These are phyloP conservation scores for Arothron firmamentum DNA, from an alignment of 2,113 vertebrate genomes.

Conservation along the genomic window DNA sequence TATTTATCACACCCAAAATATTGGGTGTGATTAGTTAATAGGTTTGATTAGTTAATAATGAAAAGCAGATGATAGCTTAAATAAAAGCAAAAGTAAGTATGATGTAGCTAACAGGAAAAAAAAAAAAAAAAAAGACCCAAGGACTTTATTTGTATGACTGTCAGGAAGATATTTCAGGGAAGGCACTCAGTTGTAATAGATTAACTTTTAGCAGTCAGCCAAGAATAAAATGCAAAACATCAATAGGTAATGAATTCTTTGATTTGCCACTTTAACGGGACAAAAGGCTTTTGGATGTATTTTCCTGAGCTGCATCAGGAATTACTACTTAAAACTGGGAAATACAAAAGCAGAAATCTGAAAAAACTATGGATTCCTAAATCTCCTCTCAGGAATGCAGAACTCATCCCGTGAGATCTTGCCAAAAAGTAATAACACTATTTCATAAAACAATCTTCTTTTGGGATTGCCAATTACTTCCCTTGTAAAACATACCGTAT, in stretches of 20 bases:
- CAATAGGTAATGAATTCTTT: not conserved
- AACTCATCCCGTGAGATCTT: not conserved
- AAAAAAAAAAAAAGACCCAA: not conserved
- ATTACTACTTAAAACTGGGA: slow-evolving; percentile 2
- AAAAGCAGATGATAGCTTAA: not conserved
- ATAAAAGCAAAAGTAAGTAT: not conserved
- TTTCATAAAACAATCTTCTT: slow-evolving; percentile 51
- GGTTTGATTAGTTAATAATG: no score
- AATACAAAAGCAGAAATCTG: slow-evolving; percentile 13
- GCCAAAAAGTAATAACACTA: slow-evolving; percentile 10
- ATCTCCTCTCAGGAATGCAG: not conserved
- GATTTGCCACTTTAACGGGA: slow-evolving; percentile 19
- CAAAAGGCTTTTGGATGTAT: slow-evolving; percentile 8
- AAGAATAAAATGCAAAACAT: slow-evolving; percentile 8
- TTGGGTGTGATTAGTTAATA: not conserved
- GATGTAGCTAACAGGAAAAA: not conserved
- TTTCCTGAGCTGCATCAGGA: not conserved
- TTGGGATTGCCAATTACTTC: slow-evolving; percentile 49
- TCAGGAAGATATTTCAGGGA: not conserved
- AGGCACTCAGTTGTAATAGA: slow-evolving; percentile 2
- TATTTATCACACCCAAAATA: not conserved
- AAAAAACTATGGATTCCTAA: not conserved
- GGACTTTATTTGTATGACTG: not conserved
- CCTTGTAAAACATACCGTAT: slow-evolving; percentile 45
- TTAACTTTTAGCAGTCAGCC: not conserved